Base-by-base conservation (phyloP, 2,797 vertebrate genomes). In the Diplodus puntazzo region DNA sequence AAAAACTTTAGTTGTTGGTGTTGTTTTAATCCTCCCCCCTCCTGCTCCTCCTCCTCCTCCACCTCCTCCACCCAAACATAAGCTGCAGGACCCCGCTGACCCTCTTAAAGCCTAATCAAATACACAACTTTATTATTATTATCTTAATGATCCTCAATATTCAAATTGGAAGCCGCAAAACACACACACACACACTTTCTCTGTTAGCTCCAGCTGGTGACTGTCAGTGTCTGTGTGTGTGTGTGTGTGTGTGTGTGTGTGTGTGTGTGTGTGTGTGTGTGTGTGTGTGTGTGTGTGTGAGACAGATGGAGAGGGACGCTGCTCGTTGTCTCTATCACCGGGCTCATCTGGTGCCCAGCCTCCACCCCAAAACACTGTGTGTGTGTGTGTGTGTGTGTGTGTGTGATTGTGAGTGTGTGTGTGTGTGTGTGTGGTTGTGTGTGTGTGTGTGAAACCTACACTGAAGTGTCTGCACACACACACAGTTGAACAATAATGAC, bases 291-390 rank as follows among this genome's bases (percentile, higher is more conserved):
- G 73, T 71, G 79, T 69, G 58, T 14, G 81, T 8, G 82, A 42
- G 87, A 88, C 87, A 87, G 92, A 89, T 72, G 82, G 85, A 79
- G 62, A 72, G 81, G 89, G 91, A 94, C 85, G 87, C 92, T 80
- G 63, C 73, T 84, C 61, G 21, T 77, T 80, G 83, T 89, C 87
- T 73, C 84, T 46, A 87, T 87, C 89, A 85, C 74, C 43, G 65
- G 73, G 72, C 88, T 92, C 90, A 93, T 92, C 90, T 88, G 84
- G 79, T 87, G 86, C 83, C 87, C 87, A 10, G n/a, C 78, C 72
- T 71, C 59, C 60, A 60, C 69, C 50, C 2, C n/a, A 21, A 34
- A 34, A 34, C 30, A 34, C 30, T 55, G 20, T 43, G 65, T 11
- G 20, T 50, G 62, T 23, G 49, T 63, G 23, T 11, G 55, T 63